Conservation (phyloP, 2,113 vertebrate genomes). For the Rattus rattus region DNA sequence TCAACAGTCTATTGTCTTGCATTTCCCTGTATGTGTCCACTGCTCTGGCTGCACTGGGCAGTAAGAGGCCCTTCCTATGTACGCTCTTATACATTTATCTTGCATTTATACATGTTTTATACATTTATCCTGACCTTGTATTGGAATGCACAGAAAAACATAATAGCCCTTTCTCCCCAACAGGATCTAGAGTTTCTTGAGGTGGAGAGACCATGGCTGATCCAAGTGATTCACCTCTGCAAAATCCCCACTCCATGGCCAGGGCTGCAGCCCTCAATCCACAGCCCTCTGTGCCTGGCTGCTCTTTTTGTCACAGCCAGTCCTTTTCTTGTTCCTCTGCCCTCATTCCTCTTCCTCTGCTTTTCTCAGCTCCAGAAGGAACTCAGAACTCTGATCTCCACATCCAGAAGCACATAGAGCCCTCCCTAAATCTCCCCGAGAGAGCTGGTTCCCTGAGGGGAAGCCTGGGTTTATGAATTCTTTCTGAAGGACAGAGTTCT, state of each 20-base stretch:
- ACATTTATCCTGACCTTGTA: background rate
- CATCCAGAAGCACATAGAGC: background rate
- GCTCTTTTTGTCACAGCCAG: background rate
- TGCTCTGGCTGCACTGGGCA: background rate
- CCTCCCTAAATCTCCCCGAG: background rate
- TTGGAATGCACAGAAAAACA: no score
- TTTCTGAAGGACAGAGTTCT: background rate
- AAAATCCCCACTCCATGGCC: background rate
- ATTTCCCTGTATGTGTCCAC: background rate
- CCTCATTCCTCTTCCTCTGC: background rate
- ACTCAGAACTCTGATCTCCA: background rate
- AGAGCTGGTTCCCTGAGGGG: background rate
- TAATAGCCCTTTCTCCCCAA: background rate
- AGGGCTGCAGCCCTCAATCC: background rate
- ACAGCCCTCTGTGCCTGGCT: background rate
- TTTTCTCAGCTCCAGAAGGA: background rate
- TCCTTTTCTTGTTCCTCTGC: background rate
- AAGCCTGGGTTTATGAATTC: background rate
- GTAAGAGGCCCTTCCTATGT: background rate
- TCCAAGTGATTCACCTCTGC: rapidly evolving
- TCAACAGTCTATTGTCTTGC: background rate
- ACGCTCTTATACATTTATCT: background rate
- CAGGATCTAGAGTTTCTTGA: background rate
- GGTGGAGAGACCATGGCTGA: background rate
- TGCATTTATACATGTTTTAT: background rate